Evolutionary conservation across 2,113 vertebrate genomes (phyloP), one percentile per base, ranked within the genome.

Genomic region (Balaenoptera acutorostrata): DNA sequence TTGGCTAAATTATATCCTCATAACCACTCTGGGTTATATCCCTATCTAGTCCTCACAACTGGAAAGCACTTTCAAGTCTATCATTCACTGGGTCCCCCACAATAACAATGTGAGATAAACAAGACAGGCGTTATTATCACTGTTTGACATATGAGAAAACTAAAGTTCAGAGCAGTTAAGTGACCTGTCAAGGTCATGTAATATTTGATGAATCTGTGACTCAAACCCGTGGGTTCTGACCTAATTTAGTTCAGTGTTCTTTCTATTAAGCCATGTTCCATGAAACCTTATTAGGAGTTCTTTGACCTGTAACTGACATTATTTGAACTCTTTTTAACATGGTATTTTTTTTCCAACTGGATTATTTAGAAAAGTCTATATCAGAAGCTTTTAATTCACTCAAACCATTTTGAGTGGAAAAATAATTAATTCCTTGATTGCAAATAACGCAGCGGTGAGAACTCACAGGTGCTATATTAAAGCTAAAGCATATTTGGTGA

Each of bases 171-270:
- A 96, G 87, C 0, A 10, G 93, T 95, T 97, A 98, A 97, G 96
- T 97, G 94, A 97, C 87, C 97, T 97, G 93, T 95, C 97, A 97
- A 90, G 98, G 95, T 97, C 93, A 95, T n/a, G 8, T 33, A 84
- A 46, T 97, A 98, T 97, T 81, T 97, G 96, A 96, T 96, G 95
- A 95, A 97, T 97, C 74, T 97, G 97, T 95, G 97, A 95, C 90
- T 97, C 87, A 87, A 68, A 95, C 93, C 49, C 27, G 52, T 97
- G 92, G 57, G 86, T 97, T 96, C 93, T 96, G 98, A 98, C 96
- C 95, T 97, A 93, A 89, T 97, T 96, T 95, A 86, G 93, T 80
- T 92, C 87, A 71, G 83, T 75, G 89, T 96, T 93, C 89, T 96
- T 97, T 97, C 78, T 93, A 93, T 95, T 97, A 97, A 92, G 21